Conservation (phyloP, 2,113 vertebrate species). For the Atlantisia rogersi region DNA sequence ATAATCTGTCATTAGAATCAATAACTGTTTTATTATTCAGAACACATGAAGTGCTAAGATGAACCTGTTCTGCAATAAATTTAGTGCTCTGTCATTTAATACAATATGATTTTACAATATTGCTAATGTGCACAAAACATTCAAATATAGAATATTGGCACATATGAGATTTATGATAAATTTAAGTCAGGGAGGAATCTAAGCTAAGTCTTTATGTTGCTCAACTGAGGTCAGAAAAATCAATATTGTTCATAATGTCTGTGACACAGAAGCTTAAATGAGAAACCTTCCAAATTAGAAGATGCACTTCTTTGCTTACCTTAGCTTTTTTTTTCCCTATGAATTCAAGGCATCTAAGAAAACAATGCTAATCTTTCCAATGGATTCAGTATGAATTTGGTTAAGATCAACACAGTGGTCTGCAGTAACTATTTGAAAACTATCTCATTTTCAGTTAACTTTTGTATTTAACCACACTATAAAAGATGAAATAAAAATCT, state of each 20-base stretch:
- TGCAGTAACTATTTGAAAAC: neutral
- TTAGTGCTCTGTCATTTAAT: constrained; percentile 52
- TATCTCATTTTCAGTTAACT: neutral
- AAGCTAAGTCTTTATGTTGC: constrained; percentile 35
- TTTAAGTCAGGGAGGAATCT: constrained; percentile 44
- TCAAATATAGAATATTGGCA: constrained; percentile 68
- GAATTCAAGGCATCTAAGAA: neutral
- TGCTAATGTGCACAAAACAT: constrained; percentile 67
- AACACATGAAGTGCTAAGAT: constrained; percentile 47
- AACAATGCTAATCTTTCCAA: neutral
- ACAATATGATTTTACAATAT: constrained; percentile 68
- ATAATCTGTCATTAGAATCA: constrained; percentile 73
- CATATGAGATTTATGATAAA: constrained; percentile 66
- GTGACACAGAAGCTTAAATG: constrained; percentile 17
- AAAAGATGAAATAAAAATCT: neutral
- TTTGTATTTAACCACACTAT: neutral
- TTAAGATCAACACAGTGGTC: neutral
- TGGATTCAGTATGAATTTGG: neutral
- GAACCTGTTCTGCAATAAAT: constrained; percentile 56
- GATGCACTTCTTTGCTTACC: neutral
- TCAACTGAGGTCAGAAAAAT: constrained; percentile 61
- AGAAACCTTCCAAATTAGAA: neutral
- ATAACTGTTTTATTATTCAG: constrained; percentile 75
- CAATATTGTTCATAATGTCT: constrained; percentile 60
- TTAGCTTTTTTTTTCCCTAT: neutral